Evolutionary conservation across 2,888 invertebrate genomes (phyloP).

Genomic region (Phasia obesa): DNA sequence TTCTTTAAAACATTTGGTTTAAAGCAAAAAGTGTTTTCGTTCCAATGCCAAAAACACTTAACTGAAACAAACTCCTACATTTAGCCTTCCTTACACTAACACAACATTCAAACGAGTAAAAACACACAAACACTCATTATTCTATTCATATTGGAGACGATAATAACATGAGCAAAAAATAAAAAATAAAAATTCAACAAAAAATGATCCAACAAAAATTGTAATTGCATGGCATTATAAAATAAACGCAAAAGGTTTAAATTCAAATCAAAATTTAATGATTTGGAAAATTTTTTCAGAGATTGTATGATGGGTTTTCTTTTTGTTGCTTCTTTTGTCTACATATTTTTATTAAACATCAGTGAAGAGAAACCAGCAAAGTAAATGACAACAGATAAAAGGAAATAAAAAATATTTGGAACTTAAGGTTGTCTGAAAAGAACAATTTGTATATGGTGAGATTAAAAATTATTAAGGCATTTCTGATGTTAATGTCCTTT

Average conservation of each 20-base stretch:
- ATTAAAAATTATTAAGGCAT: too few relatives aligned
- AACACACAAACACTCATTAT: constrained; percentile 4
- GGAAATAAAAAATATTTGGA: constrained; percentile 7
- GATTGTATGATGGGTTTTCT: constrained; percentile 41
- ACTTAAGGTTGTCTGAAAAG: constrained; percentile 5
- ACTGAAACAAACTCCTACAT: constrained; percentile 70
- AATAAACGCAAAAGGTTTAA: constrained; percentile 69
- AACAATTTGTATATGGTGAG: too few relatives aligned
- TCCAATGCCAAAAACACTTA: constrained; percentile 69
- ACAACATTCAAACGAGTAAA: constrained; percentile 12
- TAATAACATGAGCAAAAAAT: constrained; percentile 18
- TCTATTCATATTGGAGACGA: neutral
- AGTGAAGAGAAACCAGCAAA: constrained; percentile 2
- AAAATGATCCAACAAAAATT: constrained; percentile 37
- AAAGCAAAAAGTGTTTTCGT: constrained; percentile 65
- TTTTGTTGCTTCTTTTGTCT: neutral
- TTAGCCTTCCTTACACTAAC: constrained; percentile 56
- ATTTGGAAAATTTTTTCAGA: constrained; percentile 75
- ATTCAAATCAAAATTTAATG: constrained; percentile 77
- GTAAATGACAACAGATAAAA: constrained; percentile 5
- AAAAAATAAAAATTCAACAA: too few relatives aligned
- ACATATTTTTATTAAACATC: constrained; percentile 2
- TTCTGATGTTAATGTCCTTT: too few relatives aligned
- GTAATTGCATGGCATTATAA: constrained; percentile 53
- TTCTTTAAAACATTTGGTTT: constrained; percentile 56